Evolutionary conservation across 2,888 invertebrate genomes (phyloP).

Genomic region (Venustoraphidia nigricollis): DNA sequence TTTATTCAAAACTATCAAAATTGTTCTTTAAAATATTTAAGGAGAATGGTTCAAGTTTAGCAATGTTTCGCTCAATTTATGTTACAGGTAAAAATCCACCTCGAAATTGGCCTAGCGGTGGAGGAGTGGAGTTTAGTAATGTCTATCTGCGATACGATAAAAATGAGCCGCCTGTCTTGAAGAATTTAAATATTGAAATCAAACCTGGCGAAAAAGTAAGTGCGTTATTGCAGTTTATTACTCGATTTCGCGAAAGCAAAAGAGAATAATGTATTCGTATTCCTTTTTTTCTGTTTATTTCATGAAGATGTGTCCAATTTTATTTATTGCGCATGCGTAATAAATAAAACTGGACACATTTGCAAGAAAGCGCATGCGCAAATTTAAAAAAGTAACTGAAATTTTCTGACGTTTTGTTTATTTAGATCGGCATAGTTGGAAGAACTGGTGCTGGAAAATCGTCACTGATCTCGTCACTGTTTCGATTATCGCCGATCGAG

Average conservation of each 20-base stretch:
- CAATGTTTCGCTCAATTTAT: background rate
- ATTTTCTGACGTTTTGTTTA: background rate
- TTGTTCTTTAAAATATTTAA: too few species aligned
- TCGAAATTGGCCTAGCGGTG: conserved; percentile 50
- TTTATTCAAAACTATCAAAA: too few species aligned
- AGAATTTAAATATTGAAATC: conserved; percentile 50
- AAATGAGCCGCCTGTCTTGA: conserved; percentile 49
- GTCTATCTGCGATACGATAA: conserved; percentile 50
- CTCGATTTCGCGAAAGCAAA: background rate
- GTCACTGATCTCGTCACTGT: conserved; percentile 60
- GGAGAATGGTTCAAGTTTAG: background rate
- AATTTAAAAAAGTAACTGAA: background rate
- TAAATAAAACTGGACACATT: too few species aligned
- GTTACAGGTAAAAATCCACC: conserved; percentile 32
- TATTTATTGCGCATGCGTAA: too few species aligned
- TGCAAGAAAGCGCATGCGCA: too few species aligned
- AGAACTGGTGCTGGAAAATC: conserved; percentile 77
- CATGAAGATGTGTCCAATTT: too few species aligned
- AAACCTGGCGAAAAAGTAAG: conserved; percentile 52
- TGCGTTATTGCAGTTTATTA: background rate
- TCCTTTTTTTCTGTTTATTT: too few species aligned
- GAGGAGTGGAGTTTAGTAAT: conserved; percentile 43
- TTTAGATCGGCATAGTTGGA: conserved; percentile 64
- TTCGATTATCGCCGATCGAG: conserved; percentile 54
- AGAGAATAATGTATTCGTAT: background rate